A percentile compares a stretch with the other conserved stretches of the same genome.
phyloP scores from a whole-genome alignment of 1,140 invertebrate genomes.

The Bombus pyrosoma region DNA sequence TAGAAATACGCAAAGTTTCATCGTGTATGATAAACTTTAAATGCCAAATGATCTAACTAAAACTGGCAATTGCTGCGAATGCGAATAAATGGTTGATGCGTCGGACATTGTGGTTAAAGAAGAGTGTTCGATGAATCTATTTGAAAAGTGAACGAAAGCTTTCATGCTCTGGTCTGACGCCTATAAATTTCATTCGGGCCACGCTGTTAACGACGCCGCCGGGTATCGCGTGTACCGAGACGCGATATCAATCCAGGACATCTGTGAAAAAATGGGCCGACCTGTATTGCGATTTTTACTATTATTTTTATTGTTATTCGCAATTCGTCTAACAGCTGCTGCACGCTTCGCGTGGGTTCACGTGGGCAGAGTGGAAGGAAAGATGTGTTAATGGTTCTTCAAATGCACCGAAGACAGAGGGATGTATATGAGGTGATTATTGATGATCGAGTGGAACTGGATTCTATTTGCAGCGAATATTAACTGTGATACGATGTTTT shows the following conservation, averaged over 20 bases:
- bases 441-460: neutral
- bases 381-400: neutral
- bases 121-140: neutral
- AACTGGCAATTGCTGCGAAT: neutral
- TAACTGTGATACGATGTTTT: neutral
- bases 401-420: neutral
- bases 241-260: slow-evolving; percentile 21
- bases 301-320: slow-evolving; percentile 31
- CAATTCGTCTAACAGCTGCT: neutral
- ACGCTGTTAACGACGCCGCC: neutral
- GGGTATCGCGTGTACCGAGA: slow-evolving; percentile 22
- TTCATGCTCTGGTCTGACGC: neutral
- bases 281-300: slow-evolving; percentile 29
- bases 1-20: too few relatives aligned
- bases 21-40: too few relatives aligned
- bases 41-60: too few relatives aligned
- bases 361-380: neutral
- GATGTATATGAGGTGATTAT: neutral
- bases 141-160: neutral
- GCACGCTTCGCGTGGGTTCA: neutral
- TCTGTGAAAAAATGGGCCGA: slow-evolving; percentile 11
- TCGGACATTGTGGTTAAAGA: neutral
- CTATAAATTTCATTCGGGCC: neutral
- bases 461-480: neutral
- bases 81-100: neutral